phyloP scores from a whole-genome alignment of 2,113 vertebrate species.

The Osmerus mordax region DNA sequence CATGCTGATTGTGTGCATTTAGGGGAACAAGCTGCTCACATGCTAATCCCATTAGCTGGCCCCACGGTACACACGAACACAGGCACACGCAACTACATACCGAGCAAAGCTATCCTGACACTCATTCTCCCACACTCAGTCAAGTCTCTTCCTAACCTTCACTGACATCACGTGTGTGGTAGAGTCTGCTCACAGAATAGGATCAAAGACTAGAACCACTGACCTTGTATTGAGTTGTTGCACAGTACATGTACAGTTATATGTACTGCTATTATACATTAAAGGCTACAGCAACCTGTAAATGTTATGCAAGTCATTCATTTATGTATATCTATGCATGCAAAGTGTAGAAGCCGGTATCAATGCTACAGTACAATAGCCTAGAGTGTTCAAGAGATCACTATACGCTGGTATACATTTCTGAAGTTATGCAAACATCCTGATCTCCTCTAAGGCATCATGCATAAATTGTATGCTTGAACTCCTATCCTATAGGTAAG shows the following conservation, averaged over 20 bases:
- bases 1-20: conserved; percentile 51
- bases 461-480: too few species aligned
- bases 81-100: conserved; percentile 30
- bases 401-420: too few species aligned
- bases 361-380: too few species aligned
- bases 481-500: too few species aligned
- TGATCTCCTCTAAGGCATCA: too few species aligned
- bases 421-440: too few species aligned
- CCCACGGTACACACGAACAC: neutral
- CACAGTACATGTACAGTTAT: neutral
- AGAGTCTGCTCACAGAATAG: neutral
- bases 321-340: neutral
- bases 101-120: neutral
- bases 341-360: too few species aligned
- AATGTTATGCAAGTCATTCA: neutral
- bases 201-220: neutral
- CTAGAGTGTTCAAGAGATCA: too few species aligned
- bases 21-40: conserved; percentile 46
- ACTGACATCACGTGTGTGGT: neutral
- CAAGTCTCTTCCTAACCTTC: neutral
- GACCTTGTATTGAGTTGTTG: too few species aligned
- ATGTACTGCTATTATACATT: neutral
- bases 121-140: conserved; percentile 2
- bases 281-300: neutral
- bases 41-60: conserved; percentile 18